Conservation (phyloP, 2,113 vertebrate species). For the Orthonyx spaldingii region DNA sequence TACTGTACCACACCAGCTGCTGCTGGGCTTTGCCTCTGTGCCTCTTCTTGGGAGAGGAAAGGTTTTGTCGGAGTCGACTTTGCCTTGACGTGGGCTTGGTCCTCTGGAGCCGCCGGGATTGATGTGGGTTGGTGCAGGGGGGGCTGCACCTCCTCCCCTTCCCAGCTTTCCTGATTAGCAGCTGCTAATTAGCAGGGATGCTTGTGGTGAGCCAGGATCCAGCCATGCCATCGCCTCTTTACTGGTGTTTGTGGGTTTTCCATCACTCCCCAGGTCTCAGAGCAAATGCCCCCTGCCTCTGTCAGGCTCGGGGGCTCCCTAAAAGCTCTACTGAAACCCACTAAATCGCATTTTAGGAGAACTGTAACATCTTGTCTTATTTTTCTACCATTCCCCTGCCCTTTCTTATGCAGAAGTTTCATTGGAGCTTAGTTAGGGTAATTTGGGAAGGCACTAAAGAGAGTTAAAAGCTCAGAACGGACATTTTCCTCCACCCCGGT, state of each 20-base stretch:
- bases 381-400: background rate
- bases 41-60: fast-evolving
- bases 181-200: background rate
- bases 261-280: background rate
- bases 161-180: background rate
- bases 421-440: background rate
- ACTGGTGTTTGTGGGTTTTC: background rate
- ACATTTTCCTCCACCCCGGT: background rate
- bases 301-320: fast-evolving
- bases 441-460: background rate
- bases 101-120: background rate
- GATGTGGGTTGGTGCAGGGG: background rate
- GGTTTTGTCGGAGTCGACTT: background rate
- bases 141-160: background rate
- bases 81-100: background rate
- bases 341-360: background rate
- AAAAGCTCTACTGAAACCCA: background rate
- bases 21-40: background rate
- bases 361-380: background rate
- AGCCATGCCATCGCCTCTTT: fast-evolving
- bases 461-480: background rate
- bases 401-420: background rate
- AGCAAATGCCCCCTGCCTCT: background rate
- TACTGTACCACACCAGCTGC: constrained; percentile 32
- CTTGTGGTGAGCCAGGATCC: background rate